Evolutionary conservation across 2,888 invertebrate species (phyloP).

Genomic region (Xestoiulus laeticollis): DNA sequence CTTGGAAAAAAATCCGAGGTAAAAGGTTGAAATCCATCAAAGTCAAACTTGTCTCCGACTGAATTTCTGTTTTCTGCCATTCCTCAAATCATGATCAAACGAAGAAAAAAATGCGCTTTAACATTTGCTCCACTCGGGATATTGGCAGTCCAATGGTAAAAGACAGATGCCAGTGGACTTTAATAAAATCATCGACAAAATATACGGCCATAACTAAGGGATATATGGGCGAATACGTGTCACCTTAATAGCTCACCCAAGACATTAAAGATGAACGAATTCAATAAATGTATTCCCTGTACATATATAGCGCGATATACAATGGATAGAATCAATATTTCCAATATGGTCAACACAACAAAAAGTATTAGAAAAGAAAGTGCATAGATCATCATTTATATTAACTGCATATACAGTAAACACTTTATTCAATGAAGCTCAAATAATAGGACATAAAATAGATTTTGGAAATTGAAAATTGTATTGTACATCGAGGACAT

Average conservation of each 20-base stretch:
- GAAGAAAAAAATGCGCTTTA: not conserved
- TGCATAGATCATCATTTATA: not conserved
- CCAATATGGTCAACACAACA: not conserved
- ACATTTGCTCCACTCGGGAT: not conserved
- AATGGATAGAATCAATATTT: not conserved
- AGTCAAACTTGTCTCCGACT: slow-evolving; percentile 38
- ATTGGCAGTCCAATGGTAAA: not conserved
- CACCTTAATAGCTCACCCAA: not conserved
- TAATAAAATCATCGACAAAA: slow-evolving; percentile 18
- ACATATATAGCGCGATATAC: not conserved
- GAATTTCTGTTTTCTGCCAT: slow-evolving; percentile 39
- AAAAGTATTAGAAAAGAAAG: not conserved
- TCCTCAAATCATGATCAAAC: not conserved
- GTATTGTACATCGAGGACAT: not conserved
- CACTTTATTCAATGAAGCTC: not conserved
- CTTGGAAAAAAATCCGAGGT: not conserved
- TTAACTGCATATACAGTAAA: not conserved
- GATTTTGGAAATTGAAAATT: not conserved
- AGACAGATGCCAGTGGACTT: not conserved
- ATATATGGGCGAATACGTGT: not conserved
- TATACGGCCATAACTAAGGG: not conserved
- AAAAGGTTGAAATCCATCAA: slow-evolving; percentile 43
- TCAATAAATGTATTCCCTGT: not conserved
- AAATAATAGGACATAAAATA: not conserved
- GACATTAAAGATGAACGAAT: slow-evolving; percentile 17